A percentile compares a stretch with the other conserved stretches of the same genome.
phyloP scores from a whole-genome alignment of 2,113 vertebrate species.

The Corythaixoides concolor region DNA sequence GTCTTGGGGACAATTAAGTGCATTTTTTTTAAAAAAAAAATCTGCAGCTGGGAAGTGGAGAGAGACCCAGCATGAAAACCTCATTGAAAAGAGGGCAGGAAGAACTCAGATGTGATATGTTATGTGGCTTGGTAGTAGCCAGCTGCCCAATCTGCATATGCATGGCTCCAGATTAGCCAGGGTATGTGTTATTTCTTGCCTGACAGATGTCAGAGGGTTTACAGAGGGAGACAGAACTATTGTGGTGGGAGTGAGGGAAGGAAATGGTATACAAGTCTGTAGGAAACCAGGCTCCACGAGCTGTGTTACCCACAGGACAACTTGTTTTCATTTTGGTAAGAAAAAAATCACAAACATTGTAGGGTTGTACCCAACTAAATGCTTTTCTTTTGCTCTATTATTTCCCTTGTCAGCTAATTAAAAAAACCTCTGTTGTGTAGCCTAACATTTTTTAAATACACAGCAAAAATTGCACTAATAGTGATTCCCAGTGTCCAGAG shows the following conservation, averaged over 20 bases:
- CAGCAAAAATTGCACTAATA: background rate
- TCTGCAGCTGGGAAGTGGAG: slow-evolving; percentile 65
- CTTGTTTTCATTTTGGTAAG: background rate
- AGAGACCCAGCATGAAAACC: slow-evolving; percentile 51
- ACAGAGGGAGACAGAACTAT: slow-evolving; percentile 37
- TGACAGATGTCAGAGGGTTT: slow-evolving; percentile 67
- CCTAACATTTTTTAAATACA: background rate
- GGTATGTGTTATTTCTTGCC: slow-evolving; percentile 52
- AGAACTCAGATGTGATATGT: slow-evolving; percentile 29
- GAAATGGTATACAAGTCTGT: slow-evolving; percentile 9
- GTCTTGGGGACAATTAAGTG: slow-evolving; percentile 26
- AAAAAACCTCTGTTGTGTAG: background rate
- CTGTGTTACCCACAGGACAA: background rate
- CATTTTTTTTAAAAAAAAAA: background rate
- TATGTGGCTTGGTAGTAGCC: slow-evolving; percentile 56
- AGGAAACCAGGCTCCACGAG: slow-evolving; percentile 1
- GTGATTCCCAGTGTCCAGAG: background rate
- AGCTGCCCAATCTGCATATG: slow-evolving; percentile 71
- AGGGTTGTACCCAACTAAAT: background rate
- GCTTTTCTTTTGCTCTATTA: background rate
- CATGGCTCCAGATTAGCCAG: slow-evolving; percentile 61
- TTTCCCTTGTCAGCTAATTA: background rate
- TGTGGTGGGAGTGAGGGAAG: slow-evolving; percentile 1
- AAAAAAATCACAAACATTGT: background rate
- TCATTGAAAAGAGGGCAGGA: slow-evolving; percentile 41